Conservation (phyloP, 2,888 invertebrate genomes). For the Drosophila fulvimacula region DNA sequence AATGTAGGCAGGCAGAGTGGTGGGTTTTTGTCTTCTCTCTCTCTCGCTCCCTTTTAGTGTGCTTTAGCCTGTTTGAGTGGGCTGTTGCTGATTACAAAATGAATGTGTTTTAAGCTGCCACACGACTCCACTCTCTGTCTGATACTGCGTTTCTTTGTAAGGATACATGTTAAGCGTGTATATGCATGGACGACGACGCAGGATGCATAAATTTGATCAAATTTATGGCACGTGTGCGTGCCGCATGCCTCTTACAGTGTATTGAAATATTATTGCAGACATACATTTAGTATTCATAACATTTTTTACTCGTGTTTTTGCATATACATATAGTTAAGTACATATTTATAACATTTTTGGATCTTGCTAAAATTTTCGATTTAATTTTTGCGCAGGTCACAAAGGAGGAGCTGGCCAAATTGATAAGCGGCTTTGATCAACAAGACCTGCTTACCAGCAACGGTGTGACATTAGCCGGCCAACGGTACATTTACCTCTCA, state of each 20-base stretch:
- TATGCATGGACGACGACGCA: slow-evolving; percentile 33
- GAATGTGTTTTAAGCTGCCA: slow-evolving; percentile 38
- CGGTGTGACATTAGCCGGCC: slow-evolving; percentile 96
- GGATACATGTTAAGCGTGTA: slow-evolving; percentile 17
- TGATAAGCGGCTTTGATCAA: slow-evolving; percentile 95
- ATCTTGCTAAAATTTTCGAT: slow-evolving; percentile 1
- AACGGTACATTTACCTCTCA: slow-evolving; percentile 97
- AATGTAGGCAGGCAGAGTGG: slow-evolving; percentile 39
- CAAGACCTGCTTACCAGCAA: slow-evolving; percentile 95
- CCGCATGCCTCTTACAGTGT: slow-evolving; percentile 27
- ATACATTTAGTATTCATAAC: no score
- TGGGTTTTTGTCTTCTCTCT: slow-evolving; percentile 32
- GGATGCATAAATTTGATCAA: slow-evolving; percentile 42
- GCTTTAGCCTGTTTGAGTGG: slow-evolving; percentile 21
- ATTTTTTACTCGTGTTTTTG: no score
- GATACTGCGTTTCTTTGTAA: slow-evolving; percentile 19
- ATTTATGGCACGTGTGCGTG: slow-evolving; percentile 65
- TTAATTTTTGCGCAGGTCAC: slow-evolving; percentile 88
- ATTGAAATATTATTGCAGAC: slow-evolving; percentile 2
- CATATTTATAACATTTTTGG: not conserved
- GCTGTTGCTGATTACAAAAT: slow-evolving; percentile 50
- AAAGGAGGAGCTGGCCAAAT: slow-evolving; percentile 95
- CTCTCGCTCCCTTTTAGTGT: slow-evolving; percentile 23
- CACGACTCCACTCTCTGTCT: slow-evolving; percentile 2
- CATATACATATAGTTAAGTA: no score